Percentiles rank a stretch among this genome's conserved stretches.
These are phyloP conservation scores for Bucorvus abyssinicus DNA, from an alignment of 2,797 vertebrate species.

Conservation along the genomic window DNA sequence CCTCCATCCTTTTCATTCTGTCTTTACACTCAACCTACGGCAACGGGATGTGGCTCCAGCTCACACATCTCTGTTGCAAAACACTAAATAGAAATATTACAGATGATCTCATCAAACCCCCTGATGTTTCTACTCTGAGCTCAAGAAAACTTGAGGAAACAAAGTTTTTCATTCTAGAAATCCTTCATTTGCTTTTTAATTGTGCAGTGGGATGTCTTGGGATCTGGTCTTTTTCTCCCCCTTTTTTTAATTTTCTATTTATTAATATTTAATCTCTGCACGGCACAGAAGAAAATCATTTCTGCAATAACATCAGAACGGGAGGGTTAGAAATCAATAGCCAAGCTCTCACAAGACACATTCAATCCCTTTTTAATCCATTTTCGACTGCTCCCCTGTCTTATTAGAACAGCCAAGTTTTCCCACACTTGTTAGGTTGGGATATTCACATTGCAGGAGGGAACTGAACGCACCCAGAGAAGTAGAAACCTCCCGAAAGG, in stretches of 20 bases:
- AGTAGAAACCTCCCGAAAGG: background rate
- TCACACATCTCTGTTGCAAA: background rate
- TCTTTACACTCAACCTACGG: background rate
- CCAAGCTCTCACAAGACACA: conserved; percentile 58
- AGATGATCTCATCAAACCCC: background rate
- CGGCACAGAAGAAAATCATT: conserved; percentile 41
- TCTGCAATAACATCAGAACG: conserved; percentile 38
- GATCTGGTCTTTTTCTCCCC: background rate
- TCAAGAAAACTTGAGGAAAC: conserved; percentile 16
- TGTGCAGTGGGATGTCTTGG: conserved; percentile 1
- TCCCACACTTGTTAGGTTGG: background rate
- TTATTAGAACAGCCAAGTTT: conserved; percentile 15
- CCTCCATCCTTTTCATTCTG: background rate
- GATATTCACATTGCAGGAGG: background rate
- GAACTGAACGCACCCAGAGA: background rate
- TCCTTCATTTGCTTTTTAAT: conserved; percentile 50
- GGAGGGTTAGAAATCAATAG: conserved; percentile 44
- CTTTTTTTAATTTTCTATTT: conserved; percentile 47
- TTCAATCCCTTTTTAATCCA: conserved; percentile 18
- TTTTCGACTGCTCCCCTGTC: conserved; percentile 21
- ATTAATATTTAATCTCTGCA: conserved; percentile 62
- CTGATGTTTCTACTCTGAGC: background rate
- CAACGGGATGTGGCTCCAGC: background rate
- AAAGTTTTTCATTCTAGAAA: background rate
- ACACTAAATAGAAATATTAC: background rate